A percentile compares a stretch with the other conserved stretches of the same genome.
These are phyloP conservation scores for Paguma larvata DNA, from an alignment of 2,797 vertebrate species.

Conservation along the genomic window DNA sequence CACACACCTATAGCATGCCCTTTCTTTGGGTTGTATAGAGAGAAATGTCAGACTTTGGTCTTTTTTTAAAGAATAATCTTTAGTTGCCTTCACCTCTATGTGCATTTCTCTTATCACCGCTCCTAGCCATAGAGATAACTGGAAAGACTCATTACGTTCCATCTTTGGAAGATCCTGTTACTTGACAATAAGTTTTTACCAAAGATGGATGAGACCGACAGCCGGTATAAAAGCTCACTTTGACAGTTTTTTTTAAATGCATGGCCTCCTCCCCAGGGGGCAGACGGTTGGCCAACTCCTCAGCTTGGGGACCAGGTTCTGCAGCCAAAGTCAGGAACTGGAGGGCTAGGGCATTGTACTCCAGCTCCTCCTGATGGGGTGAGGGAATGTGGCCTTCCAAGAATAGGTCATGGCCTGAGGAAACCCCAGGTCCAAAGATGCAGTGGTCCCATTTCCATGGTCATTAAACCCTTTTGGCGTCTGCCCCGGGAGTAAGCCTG, in stretches of 20 bases:
- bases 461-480: rapidly evolving
- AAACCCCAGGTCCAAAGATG: neutral
- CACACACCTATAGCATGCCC: neutral
- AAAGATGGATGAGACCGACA: neutral
- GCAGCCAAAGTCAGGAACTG: neutral
- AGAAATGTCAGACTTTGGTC: neutral
- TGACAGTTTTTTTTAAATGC: neutral
- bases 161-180: neutral
- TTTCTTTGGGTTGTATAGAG: neutral
- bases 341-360: neutral
- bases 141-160: neutral
- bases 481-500: neutral
- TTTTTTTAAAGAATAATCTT: neutral
- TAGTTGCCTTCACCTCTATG: neutral
- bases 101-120: neutral
- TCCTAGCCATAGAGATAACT: neutral
- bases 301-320: neutral
- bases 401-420: neutral
- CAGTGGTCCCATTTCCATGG: neutral
- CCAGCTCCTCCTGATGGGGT: neutral
- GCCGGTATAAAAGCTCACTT: neutral
- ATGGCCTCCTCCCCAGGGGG: neutral
- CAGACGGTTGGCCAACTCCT: neutral
- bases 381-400: neutral
- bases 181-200: neutral